Evolutionary conservation across 2,888 invertebrate species (phyloP), one percentile per base, ranked within the genome.

Genomic region (Himalopsyche kuldschensis): DNA sequence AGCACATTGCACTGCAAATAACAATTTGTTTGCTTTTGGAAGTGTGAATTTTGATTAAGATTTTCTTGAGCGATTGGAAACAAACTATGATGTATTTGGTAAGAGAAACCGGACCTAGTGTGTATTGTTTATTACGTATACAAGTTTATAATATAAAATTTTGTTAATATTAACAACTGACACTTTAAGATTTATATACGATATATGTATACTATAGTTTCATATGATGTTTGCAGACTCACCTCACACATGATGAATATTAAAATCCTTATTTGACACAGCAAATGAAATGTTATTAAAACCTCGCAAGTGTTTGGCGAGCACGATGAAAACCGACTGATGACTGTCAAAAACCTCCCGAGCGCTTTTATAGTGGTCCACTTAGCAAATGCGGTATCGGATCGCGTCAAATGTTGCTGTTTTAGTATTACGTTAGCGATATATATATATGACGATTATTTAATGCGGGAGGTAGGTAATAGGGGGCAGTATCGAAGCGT

Each of bases 341-440:
- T 81, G 76, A 24, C 79, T 35, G 83, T 83, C 85, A 83, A 85
- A 85, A 83, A 83, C 69, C 48, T 69, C 48, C 75, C 77, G 55
- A 24, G 35, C 75, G 47, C 75, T 84, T 85, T 55, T 85, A 85
- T 85, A 85, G 75, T 84, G 85, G 79, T 84, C 85, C 84, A 85
- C 83, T 85, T 85, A 81, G 35, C 24, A 15, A 24, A 55, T 46
- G 32, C 63, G 24, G 31, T 82, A 48, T 79, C 35, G 75, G 75
- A 30, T 69, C 63, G 27, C 75, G 32, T 41, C 80, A 77, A 31
- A 77, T 46, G 81, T 81, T 46, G 75, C 80, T 17, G 30, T 80
- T 80, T 31, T 80, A 80, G 32, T 81, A 82, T 83, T 83, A 83
- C 83, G 83, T 80, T 83, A 80, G 75, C 46, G 32, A 63, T 69